These are phyloP conservation scores for Deilephila elpenor DNA, from an alignment of 2,888 invertebrate species.

Conservation along the genomic window DNA sequence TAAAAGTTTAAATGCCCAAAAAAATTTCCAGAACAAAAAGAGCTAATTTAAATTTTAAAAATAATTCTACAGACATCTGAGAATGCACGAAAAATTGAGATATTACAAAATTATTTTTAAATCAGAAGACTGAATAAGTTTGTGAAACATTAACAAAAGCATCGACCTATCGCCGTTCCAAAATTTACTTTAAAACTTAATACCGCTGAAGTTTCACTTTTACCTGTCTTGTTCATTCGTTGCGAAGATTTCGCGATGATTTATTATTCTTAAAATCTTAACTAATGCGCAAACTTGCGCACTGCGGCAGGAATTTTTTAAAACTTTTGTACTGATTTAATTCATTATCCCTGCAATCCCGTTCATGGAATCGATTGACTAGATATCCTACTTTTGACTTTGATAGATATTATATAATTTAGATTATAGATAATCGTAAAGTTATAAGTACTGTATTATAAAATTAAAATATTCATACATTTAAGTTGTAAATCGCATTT, in stretches of 20 bases:
- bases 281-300: slow-evolving; percentile 17
- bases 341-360: neutral
- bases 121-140: neutral
- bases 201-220: neutral
- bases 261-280: slow-evolving; percentile 17
- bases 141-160: slow-evolving; percentile 1
- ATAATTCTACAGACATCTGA: too few species aligned
- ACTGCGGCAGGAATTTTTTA: neutral
- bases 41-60: neutral
- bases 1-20: neutral
- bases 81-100: too few species aligned
- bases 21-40: neutral
- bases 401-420: neutral
- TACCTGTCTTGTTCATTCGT: slow-evolving; percentile 1
- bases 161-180: neutral
- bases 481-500: neutral
- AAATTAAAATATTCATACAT: neutral
- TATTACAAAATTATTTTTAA: too few species aligned
- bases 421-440: neutral
- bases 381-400: too few species aligned
- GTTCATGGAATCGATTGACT: too few species aligned
- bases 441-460: neutral
- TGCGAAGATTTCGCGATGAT: neutral
- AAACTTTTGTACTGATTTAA: slow-evolving; percentile 2
- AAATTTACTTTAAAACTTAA: slow-evolving; percentile 6